Evolutionary conservation across 2,797 vertebrate genomes (phyloP).

Genomic region (Lophotriccus pileatus): DNA sequence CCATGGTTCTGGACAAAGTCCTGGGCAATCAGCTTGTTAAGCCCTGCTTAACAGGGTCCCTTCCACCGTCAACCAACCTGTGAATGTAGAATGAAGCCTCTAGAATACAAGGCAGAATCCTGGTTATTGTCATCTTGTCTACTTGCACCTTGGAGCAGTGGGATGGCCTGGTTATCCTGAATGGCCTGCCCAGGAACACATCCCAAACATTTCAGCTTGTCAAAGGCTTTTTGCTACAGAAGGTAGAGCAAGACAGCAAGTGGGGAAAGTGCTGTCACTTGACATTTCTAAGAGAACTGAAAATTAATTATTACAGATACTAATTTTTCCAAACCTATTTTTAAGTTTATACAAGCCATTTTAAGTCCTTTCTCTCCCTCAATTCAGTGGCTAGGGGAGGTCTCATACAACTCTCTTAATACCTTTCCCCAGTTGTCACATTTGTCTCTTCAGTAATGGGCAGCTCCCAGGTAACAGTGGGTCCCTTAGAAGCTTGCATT

Average conservation of each 20-base stretch:
- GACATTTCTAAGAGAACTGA: background rate
- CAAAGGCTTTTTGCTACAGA: background rate
- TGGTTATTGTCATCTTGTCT: background rate
- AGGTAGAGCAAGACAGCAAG: background rate
- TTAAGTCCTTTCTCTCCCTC: background rate
- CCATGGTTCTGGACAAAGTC: background rate
- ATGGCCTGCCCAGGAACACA: background rate
- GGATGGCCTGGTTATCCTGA: background rate
- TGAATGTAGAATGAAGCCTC: background rate
- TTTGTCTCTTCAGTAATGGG: background rate
- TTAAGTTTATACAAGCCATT: background rate
- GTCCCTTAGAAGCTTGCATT: background rate
- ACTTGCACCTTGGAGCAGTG: background rate
- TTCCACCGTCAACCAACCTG: background rate
- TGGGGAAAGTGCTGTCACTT: background rate
- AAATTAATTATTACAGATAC: background rate
- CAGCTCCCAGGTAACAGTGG: background rate
- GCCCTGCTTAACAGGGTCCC: background rate
- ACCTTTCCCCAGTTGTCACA: background rate
- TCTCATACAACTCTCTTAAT: background rate
- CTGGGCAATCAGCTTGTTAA: background rate
- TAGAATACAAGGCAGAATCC: background rate
- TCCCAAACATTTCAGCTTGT: background rate
- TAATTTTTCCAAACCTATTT: background rate
- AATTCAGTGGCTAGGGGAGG: background rate